Evolutionary conservation across 2,888 invertebrate genomes (phyloP), one percentile per base, ranked within the genome.

Genomic region (Hoplodrina blanda): DNA sequence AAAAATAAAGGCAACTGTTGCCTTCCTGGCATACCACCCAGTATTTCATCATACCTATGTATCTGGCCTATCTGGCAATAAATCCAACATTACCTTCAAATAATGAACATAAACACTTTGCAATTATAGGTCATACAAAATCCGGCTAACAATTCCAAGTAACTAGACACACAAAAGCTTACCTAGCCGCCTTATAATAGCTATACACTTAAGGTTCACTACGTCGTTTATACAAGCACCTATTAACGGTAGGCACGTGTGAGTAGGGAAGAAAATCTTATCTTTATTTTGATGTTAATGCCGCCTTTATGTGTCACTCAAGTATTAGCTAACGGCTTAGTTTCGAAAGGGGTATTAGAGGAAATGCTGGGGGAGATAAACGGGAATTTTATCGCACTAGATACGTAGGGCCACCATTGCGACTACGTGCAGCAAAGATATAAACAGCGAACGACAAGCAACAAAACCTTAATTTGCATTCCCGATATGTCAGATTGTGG

Each of bases 311-410:
- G 83, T 75, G 77, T 76, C 75, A 66, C 77, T 81, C 76, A 80
- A 80, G 84, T 82, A 81, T 82, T 84, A 86, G 76, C 76, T 73
- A 78, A 80, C 78, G 76, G 74, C 81, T 85, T 77, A 84, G 82
- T 83, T 82, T 82, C 73, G 74, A 86, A 87, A 87, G 82, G 84
- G 82, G 84, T 81, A 72, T 69, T 80, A 78, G 71, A 79, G 82
- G 70, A 81, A 82, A 81, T 65, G 79, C 84, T 81, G 70, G 85
- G 87, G 86, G 81, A 87, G 86, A 89, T 87, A 86, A 87, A 86
- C 76, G 78, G 68, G 80, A 68, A 81, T 81, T 77, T 85, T 82
- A 84, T 81, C 63, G 60, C 75, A 69, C 55, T 70, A 77, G 76
- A 78, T 80, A 76, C 66, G 64, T 59, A 78, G 69, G 73, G 76